Conservation (phyloP, 2,113 vertebrate species). For the Ascaphus truei region DNA sequence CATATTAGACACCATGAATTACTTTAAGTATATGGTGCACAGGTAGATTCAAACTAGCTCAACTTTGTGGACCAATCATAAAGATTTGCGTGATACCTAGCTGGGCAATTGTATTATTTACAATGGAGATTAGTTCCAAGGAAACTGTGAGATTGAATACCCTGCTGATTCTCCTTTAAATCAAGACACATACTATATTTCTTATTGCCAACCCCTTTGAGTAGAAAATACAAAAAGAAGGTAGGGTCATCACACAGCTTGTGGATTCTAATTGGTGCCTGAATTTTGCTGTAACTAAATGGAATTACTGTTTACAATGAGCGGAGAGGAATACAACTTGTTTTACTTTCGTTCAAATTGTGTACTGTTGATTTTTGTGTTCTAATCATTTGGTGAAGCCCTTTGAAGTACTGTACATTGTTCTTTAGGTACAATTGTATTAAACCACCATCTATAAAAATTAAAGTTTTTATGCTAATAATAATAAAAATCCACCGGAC, state of each 20-base stretch:
- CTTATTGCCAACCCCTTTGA: neutral
- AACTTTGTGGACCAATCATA: neutral
- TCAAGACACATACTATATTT: neutral
- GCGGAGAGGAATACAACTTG: neutral
- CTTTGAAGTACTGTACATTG: no score
- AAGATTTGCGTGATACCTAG: neutral
- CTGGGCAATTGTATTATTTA: constrained; percentile 4
- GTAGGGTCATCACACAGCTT: neutral
- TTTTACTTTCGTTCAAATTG: neutral
- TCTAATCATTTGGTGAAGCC: no score
- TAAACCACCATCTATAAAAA: no score
- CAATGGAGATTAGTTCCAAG: neutral
- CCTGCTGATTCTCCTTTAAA: neutral
- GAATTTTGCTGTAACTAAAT: neutral
- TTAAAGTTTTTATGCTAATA: no score
- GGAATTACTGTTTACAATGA: neutral
- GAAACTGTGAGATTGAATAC: neutral
- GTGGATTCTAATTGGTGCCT: neutral
- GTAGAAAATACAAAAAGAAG: neutral
- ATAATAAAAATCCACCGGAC: no score
- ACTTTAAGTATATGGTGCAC: neutral
- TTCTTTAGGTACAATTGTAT: no score
- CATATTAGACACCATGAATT: no score
- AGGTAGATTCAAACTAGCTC: neutral
- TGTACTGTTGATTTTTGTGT: no score